Base-by-base conservation (phyloP, 1,140 invertebrate species). In the Panagrolaimus sp. region DNA sequence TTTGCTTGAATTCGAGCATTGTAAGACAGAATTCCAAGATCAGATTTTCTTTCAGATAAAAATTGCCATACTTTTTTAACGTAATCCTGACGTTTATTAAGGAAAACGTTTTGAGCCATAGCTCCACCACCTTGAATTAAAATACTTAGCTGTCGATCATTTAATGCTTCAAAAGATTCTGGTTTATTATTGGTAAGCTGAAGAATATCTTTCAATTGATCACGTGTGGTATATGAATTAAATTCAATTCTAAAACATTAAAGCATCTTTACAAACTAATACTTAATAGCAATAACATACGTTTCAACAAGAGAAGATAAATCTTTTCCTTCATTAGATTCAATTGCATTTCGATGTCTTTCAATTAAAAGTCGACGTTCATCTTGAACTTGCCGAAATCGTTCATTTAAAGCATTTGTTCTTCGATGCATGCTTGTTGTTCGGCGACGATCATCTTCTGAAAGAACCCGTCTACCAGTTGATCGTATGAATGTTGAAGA, bases 301-400 rank as follows among this genome's bases (percentile, higher is more conserved):
- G 51, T 25, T 9, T 57, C 51, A 57, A 57, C n/a, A n/a, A 57
- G n/a, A 1, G 51, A 57, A 11, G n/a, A 25, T 27, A 57, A 27
- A 57, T 57, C n/a, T 16, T 57, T 57, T 27, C 20, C 51, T 0
- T 9, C 51, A 57, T 57, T 9, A 20, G 20, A 11, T 27, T 16
- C 51, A 57, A 57, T 57, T 16, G 51, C 51, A 1, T 57, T 16
- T 27, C 51, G 20, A 27, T 57, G 51, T 3, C 51, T 20, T 57
- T 57, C 51, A 27, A 57, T 57, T 11, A 57, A 57, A n/a, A 57
- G 51, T 20, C 20, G 20, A 20, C 51, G 51, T 16, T 57, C 51
- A 3, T 27, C 20, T 16, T 57, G 51, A 5, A 57, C 51, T 13
- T 57, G 20, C 27, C 27, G 20, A 27, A 57, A 57, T 20, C 51